phyloP scores from a whole-genome alignment of 2,113 vertebrate species.

The Grantiella picta region DNA sequence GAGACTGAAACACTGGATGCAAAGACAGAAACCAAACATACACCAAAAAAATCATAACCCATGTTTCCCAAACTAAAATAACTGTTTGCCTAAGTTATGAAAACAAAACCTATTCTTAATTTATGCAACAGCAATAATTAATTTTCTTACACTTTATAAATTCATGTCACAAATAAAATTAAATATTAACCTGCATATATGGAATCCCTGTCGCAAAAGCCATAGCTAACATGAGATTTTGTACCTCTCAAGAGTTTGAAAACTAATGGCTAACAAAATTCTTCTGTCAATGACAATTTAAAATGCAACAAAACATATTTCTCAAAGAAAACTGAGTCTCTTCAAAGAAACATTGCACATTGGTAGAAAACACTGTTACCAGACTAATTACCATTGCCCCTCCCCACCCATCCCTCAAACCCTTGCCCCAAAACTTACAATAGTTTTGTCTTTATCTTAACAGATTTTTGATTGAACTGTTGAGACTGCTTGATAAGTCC shows the following conservation, averaged over 20 bases:
- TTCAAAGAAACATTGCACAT: not conserved
- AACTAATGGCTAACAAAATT: not conserved
- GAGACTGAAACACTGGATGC: not conserved
- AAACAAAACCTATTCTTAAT: not conserved
- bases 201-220: not conserved
- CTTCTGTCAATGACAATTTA: not conserved
- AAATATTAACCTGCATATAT: not conserved
- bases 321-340: not conserved
- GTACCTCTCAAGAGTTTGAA: not conserved
- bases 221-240: not conserved
- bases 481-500: slow-evolving; percentile 98
- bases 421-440: slow-evolving; percentile 83
- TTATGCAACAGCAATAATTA: not conserved
- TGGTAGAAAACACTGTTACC: not conserved
- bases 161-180: not conserved
- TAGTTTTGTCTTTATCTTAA: slow-evolving; percentile 99
- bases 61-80: not conserved
- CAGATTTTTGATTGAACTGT: slow-evolving; percentile 99
- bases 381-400: not conserved
- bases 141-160: not conserved
- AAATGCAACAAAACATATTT: not conserved
- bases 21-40: not conserved
- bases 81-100: not conserved
- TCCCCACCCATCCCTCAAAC: not conserved
- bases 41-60: not conserved